Evolutionary conservation across 2,113 vertebrate species (phyloP).

Genomic region (Sialia sialis): DNA sequence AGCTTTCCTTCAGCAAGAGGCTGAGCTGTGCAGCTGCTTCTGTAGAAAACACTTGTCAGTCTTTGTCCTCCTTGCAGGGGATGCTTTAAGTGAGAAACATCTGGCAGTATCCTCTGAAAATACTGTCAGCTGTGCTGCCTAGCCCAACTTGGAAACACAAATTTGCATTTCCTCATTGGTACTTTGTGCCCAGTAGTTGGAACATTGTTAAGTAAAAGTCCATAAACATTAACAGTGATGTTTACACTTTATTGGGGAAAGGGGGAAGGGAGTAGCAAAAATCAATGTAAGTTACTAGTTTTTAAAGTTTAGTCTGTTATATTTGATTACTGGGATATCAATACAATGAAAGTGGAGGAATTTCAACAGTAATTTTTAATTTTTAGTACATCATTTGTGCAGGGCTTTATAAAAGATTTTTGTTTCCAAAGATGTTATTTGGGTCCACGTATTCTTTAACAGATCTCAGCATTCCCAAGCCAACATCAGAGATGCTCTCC

Average conservation of each 20-base stretch:
- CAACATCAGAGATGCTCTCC: conserved; percentile 89
- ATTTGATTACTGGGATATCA: conserved; percentile 78
- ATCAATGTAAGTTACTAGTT: conserved; percentile 42
- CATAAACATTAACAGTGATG: conserved; percentile 51
- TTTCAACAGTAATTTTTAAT: conserved; percentile 34
- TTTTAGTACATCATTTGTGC: conserved; percentile 44
- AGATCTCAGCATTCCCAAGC: conserved; percentile 93
- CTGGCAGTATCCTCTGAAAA: conserved; percentile 56
- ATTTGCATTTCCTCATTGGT: conserved; percentile 42
- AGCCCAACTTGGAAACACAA: conserved; percentile 46
- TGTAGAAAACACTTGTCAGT: conserved; percentile 48
- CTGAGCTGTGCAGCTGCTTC: conserved; percentile 49
- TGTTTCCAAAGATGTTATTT: conserved; percentile 95
- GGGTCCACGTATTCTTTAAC: conserved; percentile 97
- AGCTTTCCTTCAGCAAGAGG: conserved; percentile 42
- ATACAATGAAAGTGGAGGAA: conserved; percentile 59
- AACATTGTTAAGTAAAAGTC: conserved; percentile 57
- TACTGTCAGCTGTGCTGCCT: conserved; percentile 46
- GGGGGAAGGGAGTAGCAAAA: conserved; percentile 22
- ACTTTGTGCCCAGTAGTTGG: background rate
- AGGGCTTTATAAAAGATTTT: conserved; percentile 91
- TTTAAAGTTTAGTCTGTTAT: conserved; percentile 70
- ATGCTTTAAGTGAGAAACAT: conserved; percentile 56
- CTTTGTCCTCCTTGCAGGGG: conserved; percentile 51
- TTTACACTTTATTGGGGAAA: conserved; percentile 60